Evolutionary conservation across 2,113 vertebrate genomes (phyloP).

Genomic region (Gopherus evgoodei): DNA sequence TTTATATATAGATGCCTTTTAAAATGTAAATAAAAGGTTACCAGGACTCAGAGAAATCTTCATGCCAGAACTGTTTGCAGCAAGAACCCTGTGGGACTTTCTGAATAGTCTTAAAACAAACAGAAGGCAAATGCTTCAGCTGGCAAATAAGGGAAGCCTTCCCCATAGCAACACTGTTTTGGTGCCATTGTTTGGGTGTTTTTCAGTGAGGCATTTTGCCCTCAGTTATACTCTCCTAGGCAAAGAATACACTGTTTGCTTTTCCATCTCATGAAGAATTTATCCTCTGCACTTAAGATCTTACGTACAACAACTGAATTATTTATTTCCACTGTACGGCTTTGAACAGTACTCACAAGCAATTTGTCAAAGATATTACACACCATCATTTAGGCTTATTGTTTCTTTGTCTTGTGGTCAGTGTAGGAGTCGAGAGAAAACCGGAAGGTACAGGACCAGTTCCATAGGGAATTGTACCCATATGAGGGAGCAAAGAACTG

Average conservation of each 20-base stretch:
- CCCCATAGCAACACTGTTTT: not conserved
- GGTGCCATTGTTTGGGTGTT: not conserved
- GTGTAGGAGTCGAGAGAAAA: slow-evolving; percentile 26
- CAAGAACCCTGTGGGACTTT: not conserved
- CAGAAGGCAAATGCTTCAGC: not conserved
- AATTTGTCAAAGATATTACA: not conserved
- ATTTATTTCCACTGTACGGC: not conserved
- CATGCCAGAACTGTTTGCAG: not conserved
- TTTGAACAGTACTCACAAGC: not conserved
- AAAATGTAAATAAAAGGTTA: not conserved
- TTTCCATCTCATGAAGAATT: not conserved
- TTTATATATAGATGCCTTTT: not conserved
- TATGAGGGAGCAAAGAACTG: not conserved
- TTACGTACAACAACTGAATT: slow-evolving; percentile 21
- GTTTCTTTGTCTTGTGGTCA: slow-evolving; percentile 3
- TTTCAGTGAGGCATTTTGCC: slow-evolving; percentile 10
- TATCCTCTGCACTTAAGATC: not conserved
- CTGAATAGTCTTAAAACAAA: not conserved
- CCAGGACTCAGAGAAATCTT: not conserved
- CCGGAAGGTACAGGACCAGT: not conserved
- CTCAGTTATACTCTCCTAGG: not conserved
- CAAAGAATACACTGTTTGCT: not conserved
- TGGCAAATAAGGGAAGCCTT: not conserved
- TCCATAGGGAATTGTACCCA: slow-evolving; percentile 24
- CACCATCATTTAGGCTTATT: not conserved